Conservation (phyloP, 2,888 invertebrate species). For the Scrobipalpa atriplicella region DNA sequence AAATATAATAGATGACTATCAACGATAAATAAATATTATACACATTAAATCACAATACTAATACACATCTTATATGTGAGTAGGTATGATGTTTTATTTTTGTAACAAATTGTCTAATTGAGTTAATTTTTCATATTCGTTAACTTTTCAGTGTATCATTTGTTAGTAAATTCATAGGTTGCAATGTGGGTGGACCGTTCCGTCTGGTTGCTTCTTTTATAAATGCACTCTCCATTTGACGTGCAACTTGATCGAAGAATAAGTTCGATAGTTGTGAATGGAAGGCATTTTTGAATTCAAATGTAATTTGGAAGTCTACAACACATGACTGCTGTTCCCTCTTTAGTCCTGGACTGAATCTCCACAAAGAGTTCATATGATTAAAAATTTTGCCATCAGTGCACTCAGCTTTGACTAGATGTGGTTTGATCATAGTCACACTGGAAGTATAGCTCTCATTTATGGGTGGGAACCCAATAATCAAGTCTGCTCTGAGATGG, state of each 20-base stretch:
- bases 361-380: constrained; percentile 95
- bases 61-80: constrained; percentile 16
- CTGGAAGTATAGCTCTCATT: constrained; percentile 94
- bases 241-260: constrained; percentile 98
- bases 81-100: too few relatives aligned
- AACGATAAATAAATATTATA: constrained; percentile 28
- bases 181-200: constrained; percentile 90
- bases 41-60: constrained; percentile 27
- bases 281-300: constrained; percentile 94
- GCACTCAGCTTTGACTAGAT: constrained; percentile 93
- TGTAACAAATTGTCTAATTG: not conserved
- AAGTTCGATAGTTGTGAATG: constrained; percentile 95
- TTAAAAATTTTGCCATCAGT: constrained; percentile 94
- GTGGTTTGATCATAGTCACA: constrained; percentile 89
- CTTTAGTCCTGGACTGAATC: constrained; percentile 94
- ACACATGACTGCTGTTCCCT: constrained; percentile 92
- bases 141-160: constrained; percentile 63
- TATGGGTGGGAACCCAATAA: constrained; percentile 93
- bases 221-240: constrained; percentile 98
- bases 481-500: constrained; percentile 88
- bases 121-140: constrained; percentile 38
- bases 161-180: constrained; percentile 81
- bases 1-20: too few relatives aligned
- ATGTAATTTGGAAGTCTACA: constrained; percentile 94
- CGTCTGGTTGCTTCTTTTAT: constrained; percentile 90